A percentile compares a stretch with the other conserved stretches of the same genome.
Conservation (phyloP, 1,140 invertebrate species). For the Dolichoris vasculosae region DNA sequence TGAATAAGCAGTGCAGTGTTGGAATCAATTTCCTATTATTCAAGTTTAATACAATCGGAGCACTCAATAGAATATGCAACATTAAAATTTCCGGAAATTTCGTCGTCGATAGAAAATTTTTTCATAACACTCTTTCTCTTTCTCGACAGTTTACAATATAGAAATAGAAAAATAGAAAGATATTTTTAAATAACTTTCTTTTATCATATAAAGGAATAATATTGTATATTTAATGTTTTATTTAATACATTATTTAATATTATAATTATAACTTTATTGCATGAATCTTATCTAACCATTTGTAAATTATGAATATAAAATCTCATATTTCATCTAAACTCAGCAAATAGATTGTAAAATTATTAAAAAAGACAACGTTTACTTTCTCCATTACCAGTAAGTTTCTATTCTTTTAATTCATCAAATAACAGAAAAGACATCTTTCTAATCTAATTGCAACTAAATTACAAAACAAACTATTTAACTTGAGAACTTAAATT, state of each 20-base stretch:
- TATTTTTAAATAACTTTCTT: too few relatives aligned
- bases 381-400: slow-evolving; percentile 18
- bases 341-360: neutral
- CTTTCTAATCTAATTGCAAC: neutral
- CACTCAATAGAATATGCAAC: neutral
- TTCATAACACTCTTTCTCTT: neutral
- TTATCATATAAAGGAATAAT: too few relatives aligned
- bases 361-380: neutral
- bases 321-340: neutral
- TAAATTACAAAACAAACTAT: neutral
- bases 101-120: neutral
- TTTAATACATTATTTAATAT: too few relatives aligned
- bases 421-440: neutral
- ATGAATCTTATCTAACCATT: too few relatives aligned
- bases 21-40: neutral
- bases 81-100: neutral
- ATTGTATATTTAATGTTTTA: too few relatives aligned
- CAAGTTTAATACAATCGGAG: neutral
- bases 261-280: too few relatives aligned
- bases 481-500: neutral
- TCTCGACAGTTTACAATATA: too few relatives aligned
- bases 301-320: too few relatives aligned
- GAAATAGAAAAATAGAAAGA: too few relatives aligned
- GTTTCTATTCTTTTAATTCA: neutral
- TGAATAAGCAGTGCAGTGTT: neutral